These are phyloP conservation scores for Endomychus coccineus DNA, from an alignment of 2,888 invertebrate species.

Conservation along the genomic window DNA sequence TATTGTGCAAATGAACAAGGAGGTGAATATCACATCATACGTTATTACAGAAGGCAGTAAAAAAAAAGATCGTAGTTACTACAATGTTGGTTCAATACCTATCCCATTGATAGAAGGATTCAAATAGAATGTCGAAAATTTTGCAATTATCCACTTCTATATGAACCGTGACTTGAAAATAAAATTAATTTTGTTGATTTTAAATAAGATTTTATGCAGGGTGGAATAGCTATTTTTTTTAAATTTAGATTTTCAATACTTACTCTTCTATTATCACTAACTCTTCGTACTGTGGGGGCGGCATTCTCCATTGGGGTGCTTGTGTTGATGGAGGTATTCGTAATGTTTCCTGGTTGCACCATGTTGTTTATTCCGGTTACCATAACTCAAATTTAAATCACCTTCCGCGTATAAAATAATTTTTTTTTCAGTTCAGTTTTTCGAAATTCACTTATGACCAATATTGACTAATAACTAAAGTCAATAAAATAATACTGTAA, in stretches of 20 bases:
- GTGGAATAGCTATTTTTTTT: too few relatives aligned
- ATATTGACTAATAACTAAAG: too few relatives aligned
- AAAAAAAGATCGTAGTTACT: neutral
- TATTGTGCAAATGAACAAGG: too few relatives aligned
- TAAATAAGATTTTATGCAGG: too few relatives aligned
- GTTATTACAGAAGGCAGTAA: neutral
- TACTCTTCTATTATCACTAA: slow-evolving; percentile 35
- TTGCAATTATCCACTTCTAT: neutral
- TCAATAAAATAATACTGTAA: too few relatives aligned
- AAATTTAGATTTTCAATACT: too few relatives aligned
- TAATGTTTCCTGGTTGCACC: slow-evolving; percentile 13
- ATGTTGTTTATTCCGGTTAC: slow-evolving; percentile 13
- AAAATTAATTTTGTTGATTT: too few relatives aligned
- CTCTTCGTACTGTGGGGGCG: slow-evolving; percentile 10
- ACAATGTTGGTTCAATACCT: slow-evolving; percentile 1
- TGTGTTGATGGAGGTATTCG: slow-evolving; percentile 8
- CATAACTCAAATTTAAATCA: slow-evolving; percentile 4
- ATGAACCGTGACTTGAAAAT: too few relatives aligned
- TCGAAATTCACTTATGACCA: too few relatives aligned
- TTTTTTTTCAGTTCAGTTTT: too few relatives aligned
- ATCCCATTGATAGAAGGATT: too few relatives aligned
- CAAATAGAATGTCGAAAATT: neutral
- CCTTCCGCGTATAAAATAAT: too few relatives aligned
- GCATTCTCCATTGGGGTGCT: slow-evolving; percentile 17
- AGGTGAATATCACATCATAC: neutral